Evolutionary conservation across 2,888 invertebrate species (phyloP).

Genomic region (Lymantria monacha): DNA sequence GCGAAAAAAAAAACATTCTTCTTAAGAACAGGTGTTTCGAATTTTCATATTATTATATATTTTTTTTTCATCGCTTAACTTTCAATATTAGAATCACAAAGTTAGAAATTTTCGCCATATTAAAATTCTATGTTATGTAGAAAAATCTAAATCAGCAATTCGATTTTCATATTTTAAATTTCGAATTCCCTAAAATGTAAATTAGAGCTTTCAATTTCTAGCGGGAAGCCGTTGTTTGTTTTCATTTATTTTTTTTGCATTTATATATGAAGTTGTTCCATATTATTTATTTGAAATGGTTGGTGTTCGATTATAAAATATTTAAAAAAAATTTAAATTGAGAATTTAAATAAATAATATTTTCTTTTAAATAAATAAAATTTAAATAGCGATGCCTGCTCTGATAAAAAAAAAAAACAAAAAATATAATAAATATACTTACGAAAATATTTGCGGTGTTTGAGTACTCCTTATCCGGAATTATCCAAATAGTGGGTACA

Average conservation of each 20-base stretch:
- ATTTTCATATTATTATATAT: slow-evolving; percentile 12
- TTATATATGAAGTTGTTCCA: background rate
- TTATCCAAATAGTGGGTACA: slow-evolving; percentile 76
- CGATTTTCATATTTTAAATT: slow-evolving; percentile 9
- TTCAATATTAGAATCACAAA: slow-evolving; percentile 15
- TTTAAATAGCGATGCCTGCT: background rate
- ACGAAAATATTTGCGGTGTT: slow-evolving; percentile 80
- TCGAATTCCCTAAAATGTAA: slow-evolving; percentile 8
- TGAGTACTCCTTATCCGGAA: slow-evolving; percentile 69
- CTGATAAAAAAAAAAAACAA: background rate
- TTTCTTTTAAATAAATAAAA: background rate
- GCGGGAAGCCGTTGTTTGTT: slow-evolving; percentile 17
- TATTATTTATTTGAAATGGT: no score
- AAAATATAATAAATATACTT: slow-evolving; percentile 55
- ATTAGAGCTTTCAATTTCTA: slow-evolving; percentile 12
- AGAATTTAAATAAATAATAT: background rate
- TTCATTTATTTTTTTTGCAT: slow-evolving; percentile 17
- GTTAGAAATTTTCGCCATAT: background rate
- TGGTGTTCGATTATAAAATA: no score
- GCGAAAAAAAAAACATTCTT: slow-evolving; percentile 45
- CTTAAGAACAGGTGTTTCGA: slow-evolving; percentile 30
- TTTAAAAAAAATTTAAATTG: no score
- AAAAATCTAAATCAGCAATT: background rate
- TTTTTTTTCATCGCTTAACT: background rate
- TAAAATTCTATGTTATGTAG: slow-evolving; percentile 5